Base-by-base conservation (phyloP, 2,113 vertebrate species). In the Embiotoca jacksoni region DNA sequence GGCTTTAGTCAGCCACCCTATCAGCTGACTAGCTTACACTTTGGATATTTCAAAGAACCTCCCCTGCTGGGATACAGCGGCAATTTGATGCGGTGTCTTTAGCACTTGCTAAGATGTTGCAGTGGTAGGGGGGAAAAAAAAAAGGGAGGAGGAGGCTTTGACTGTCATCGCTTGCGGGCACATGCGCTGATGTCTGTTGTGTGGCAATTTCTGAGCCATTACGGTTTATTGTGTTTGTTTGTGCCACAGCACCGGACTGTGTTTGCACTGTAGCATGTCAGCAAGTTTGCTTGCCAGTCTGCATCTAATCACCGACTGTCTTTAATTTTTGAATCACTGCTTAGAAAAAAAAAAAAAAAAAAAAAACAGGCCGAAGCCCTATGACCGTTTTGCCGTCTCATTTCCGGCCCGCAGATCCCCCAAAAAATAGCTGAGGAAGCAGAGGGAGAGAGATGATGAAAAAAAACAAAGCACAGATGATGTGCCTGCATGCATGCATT, bases 1-100 rank as follows among this genome's bases (percentile, higher is more conserved):
- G 82, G 84, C 76, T 90, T 84, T 81, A 91, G 78, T 81, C 88
- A 80, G 82, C 80, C 61, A 31, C 53, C 58, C 86, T 73, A 81
- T 88, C 90, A 80, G 78, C 80, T 79, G 85, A 87, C 79, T 49
- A 39, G 86, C 83, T 91, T 81, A 87, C 68, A 81, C 81, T 83
- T 59, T 41, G 74, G 62, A 64, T 84, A 63, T 86, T 89, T 83
- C 75, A 80, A 81, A 80, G 65, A 72, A 6, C 31, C 72, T 78
- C 64, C 39, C 6, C 56, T 63, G 82, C 79, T 4, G 55, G 72
- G 61, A 8, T 75, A 78, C 84, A 86, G 83, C 65, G 37, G 73
- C 59, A 6, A 89, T 90, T 89, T 3, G 86, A 72, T 2, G 71
- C 57, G 78, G 68, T 8, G 60, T 75, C 70, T 91, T 81, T 84